Conservation (phyloP, 1,140 invertebrate genomes). For the Cataglyphis hispanica region DNA sequence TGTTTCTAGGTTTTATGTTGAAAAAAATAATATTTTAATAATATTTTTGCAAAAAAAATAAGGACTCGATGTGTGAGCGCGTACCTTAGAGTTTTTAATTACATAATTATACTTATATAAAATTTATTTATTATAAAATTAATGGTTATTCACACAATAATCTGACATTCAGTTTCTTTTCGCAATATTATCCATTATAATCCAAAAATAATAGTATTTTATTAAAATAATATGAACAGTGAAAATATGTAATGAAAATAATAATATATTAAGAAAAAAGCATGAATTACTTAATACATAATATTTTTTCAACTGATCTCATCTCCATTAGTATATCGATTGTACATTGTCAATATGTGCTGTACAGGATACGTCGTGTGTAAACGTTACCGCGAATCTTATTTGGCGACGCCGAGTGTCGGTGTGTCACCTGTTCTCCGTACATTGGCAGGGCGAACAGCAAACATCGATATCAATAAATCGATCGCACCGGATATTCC, state of each 20-base stretch:
- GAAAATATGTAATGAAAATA: not conserved
- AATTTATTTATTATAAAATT: not conserved
- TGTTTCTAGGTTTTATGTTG: not conserved
- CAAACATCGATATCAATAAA: constrained; percentile 75
- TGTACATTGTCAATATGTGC: constrained; percentile 2
- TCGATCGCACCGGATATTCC: constrained; percentile 68
- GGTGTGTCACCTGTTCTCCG: constrained; percentile 42
- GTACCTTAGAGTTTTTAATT: not conserved
- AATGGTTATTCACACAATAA: not conserved
- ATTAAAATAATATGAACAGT: not conserved
- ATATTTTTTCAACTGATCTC: not conserved
- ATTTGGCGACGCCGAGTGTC: constrained; percentile 29
- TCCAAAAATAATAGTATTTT: not conserved
- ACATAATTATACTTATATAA: not conserved
- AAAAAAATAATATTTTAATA: not conserved
- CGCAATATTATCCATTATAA: not conserved
- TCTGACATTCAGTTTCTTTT: not conserved
- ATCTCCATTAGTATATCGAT: not conserved
- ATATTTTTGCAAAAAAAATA: not conserved
- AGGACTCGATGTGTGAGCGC: not conserved
- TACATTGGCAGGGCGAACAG: constrained; percentile 32
- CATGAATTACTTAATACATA: not conserved
- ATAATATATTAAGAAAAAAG: not conserved
- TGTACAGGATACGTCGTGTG: not conserved
- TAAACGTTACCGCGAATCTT: constrained; percentile 43